Evolutionary conservation across 2,113 vertebrate species (phyloP), one percentile per base, ranked within the genome.

Genomic region (Pseudonaja textilis): DNA sequence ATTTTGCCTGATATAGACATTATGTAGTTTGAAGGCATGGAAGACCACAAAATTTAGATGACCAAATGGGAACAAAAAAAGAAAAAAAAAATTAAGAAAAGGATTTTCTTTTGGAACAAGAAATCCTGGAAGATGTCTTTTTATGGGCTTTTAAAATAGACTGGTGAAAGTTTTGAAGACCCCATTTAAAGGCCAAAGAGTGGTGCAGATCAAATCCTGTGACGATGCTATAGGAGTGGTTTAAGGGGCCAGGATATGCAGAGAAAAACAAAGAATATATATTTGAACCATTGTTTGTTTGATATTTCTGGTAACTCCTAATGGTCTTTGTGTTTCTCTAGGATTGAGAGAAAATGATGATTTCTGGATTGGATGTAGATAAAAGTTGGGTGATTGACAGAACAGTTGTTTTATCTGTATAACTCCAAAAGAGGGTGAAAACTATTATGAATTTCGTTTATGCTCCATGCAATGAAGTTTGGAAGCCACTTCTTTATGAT

Each of bases 221-320:
- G 23, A 3, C 3, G 2, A 1, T n/a, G 61, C 12, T 0, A 0
- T n/a, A n/a, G 29, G 12, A n/a, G 29, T 14, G 61, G 12, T 14
- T n/a, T 69, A 69, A 69, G n/a, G 61, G 61, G n/a, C 11, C 14
- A n/a, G 29, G 26, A 12, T 29, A n/a, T 69, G 11, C 12, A n/a
- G 26, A n/a, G 61, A n/a, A n/a, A 69, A n/a, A 69, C 4, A n/a
- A 69, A 25, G 1, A n/a, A n/a, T 29, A 29, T 64, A 64, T 3
- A 64, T 29, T 69, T n/a, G 61, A 14, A n/a, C 12, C 12, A n/a
- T 69, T n/a, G 14, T 69, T n/a, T 14, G 61, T n/a, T 64, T 69
- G 29, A n/a, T 69, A 69, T n/a, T 69, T 69, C 4, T 29, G 12
- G 11, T 69, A 69, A n/a, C 61, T n/a, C 61, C 61, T 14, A n/a